Evolutionary conservation across 2,113 vertebrate species (phyloP).

Genomic region (Odocoileus virginianus): DNA sequence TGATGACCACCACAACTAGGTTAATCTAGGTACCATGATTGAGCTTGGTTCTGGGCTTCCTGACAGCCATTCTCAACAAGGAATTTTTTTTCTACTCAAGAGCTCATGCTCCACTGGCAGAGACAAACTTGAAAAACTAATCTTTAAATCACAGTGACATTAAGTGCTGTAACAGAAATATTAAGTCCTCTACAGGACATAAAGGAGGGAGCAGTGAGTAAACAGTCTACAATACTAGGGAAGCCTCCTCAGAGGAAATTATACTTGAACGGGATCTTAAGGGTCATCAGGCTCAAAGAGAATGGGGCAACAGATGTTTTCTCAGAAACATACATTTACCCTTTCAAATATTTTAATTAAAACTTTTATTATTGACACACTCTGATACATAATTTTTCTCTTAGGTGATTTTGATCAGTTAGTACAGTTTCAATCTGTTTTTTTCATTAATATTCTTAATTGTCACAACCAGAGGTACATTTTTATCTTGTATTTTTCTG

Average conservation of each 20-base stretch:
- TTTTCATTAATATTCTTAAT: neutral
- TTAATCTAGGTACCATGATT: accelerated
- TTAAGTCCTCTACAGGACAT: neutral
- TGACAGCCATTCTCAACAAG: neutral
- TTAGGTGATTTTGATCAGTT: neutral
- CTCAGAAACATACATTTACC: neutral
- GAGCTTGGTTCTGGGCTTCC: neutral
- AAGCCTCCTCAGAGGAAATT: neutral
- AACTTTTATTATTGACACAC: neutral
- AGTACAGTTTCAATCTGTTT: neutral
- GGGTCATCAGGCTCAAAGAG: neutral
- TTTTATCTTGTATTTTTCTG: neutral
- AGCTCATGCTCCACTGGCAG: neutral
- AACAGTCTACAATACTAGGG: neutral
- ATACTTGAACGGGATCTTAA: neutral
- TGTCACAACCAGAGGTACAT: neutral
- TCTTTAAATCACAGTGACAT: neutral
- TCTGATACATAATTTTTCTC: neutral
- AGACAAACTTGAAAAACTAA: neutral
- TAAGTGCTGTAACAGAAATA: neutral
- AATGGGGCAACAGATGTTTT: neutral
- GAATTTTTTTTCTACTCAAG: neutral
- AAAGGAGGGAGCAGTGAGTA: neutral
- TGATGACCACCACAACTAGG: neutral
- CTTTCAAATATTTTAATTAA: constrained; percentile 22